Base-by-base conservation (phyloP, 2,113 vertebrate species). In the Panthera leo region DNA sequence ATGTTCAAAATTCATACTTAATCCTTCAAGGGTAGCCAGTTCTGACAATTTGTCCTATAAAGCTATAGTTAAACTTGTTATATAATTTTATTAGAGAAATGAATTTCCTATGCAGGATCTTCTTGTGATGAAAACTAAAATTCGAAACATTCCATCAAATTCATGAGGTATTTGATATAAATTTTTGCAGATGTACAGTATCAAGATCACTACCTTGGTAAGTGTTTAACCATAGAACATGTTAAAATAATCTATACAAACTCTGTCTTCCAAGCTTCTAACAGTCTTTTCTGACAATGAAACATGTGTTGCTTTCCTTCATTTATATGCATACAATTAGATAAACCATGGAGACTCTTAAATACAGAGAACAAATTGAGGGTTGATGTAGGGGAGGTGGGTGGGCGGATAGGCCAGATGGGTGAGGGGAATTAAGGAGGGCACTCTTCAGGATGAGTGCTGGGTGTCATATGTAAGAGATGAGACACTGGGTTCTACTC, bases 1-100 rank as follows among this genome's bases (percentile, higher is more conserved):
- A 85, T 75, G 86, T 94, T 91, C 21, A 88, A 95, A 97, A 88
- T 67, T 75, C 27, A 53, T 45, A 73, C 9, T 23, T 78, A 89
- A n/a, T 34, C 29, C 2, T 91, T 95, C 10, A 36, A 51, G 36
- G 9, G 14, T 83, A 73, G 75, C 31, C 51, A 86, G 45, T 93
- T 73, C 6, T 84, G 13, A 73, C 18, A 65, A 68, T 45, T 94
- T 90, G 21, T 71, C 4, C 12, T 68, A 80, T 84, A 70, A 68
- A n/a, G 42, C 67, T 36, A 96, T 79, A 51, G 11, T 51, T 89
- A 96, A 71, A 27, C 65, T 78, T 92, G 29, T 82, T 91, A 34
- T n/a, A 73, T 67, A 58, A 48, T 34, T 91, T 97, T 58, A 48
- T 82, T 21, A 93, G 87, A 91, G 21, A 8, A 89, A 89, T 53